Conservation (phyloP, 2,113 vertebrate species). For the Paradoxurus hermaphroditus region DNA sequence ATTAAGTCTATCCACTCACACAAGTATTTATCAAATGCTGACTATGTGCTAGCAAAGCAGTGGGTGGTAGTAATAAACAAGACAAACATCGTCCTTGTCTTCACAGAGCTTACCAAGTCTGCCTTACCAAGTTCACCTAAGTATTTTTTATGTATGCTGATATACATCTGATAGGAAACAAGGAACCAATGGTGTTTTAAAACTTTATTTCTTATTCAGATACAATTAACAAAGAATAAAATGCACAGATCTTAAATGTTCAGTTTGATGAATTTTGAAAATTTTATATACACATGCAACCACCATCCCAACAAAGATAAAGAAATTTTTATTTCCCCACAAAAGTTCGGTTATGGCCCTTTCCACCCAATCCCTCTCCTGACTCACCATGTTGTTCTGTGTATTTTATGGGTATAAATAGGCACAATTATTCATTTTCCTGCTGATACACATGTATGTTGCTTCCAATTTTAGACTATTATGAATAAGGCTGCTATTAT, state of each 20-base stretch:
- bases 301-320: not conserved
- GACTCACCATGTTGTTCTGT: not conserved
- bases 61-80: not conserved
- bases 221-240: conserved; percentile 28
- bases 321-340: not conserved
- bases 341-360: not conserved
- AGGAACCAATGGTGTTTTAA: not conserved
- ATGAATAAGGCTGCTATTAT: not conserved
- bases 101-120: not conserved
- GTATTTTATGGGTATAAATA: not conserved
- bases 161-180: not conserved
- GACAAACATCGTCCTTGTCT: not conserved
- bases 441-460: not conserved
- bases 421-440: not conserved
- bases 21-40: not conserved
- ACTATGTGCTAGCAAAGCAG: not conserved
- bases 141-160: not conserved
- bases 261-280: not conserved
- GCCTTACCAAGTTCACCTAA: not conserved
- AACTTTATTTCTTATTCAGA: conserved; percentile 3
- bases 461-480: not conserved
- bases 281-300: not conserved
- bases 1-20: not conserved
- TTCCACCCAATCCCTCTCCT: not conserved
- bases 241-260: not conserved